These are phyloP conservation scores for Empidonax alnorum DNA, from an alignment of 2,113 vertebrate genomes.

Conservation along the genomic window DNA sequence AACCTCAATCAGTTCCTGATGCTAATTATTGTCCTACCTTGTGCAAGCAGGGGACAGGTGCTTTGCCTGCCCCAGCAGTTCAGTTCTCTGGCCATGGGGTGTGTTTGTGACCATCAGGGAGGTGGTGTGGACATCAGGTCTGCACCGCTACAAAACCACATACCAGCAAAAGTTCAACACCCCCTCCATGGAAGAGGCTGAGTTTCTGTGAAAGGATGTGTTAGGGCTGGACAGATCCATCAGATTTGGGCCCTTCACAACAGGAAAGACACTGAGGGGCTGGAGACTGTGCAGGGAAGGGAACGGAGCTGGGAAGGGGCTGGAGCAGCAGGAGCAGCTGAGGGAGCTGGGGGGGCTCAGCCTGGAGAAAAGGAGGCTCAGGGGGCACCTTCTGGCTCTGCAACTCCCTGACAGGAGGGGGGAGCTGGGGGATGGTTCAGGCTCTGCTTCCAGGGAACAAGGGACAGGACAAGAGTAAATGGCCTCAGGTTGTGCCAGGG, in stretches of 20 bases:
- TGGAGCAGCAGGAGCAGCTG: fast-evolving
- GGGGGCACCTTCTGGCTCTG: not conserved
- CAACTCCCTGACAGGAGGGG: not conserved
- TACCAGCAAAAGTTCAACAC: not conserved
- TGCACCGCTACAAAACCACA: not conserved
- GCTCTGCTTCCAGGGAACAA: not conserved
- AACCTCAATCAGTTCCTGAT: not conserved
- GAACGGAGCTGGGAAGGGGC: fast-evolving
- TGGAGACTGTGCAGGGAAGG: fast-evolving
- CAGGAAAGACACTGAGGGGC: not conserved
- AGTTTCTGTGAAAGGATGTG: not conserved
- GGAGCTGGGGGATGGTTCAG: fast-evolving
- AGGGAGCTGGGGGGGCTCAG: not conserved
- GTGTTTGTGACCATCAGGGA: not conserved
- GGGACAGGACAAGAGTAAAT: fast-evolving
- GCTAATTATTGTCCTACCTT: not conserved
- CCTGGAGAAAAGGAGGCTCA: not conserved
- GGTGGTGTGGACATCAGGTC: not conserved
- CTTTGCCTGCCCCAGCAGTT: not conserved
- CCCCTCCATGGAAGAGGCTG: not conserved
- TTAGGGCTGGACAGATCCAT: not conserved
- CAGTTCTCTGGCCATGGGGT: not conserved
- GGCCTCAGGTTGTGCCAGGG: fast-evolving
- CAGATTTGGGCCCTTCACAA: not conserved
- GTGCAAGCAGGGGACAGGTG: not conserved